These are phyloP conservation scores for Asteroscopus sphinx DNA, from an alignment of 2,888 invertebrate species.

Conservation along the genomic window DNA sequence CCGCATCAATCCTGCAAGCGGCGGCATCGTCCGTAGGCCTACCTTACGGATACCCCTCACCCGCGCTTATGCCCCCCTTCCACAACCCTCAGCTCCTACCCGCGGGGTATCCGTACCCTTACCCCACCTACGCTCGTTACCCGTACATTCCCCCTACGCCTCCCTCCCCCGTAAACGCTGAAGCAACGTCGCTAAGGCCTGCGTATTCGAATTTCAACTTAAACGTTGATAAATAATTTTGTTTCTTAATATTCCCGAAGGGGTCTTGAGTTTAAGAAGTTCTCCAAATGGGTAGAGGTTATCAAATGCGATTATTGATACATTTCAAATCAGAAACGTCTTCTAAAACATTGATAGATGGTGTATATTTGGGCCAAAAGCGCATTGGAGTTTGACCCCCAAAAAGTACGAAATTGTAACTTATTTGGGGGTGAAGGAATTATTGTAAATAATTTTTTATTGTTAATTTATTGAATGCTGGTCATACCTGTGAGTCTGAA, in stretches of 20 bases:
- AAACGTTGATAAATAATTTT: constrained; percentile 82
- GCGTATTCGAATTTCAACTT: constrained; percentile 86
- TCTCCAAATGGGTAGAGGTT: constrained; percentile 25
- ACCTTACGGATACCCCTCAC: constrained; percentile 90
- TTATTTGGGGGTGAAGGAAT: constrained; percentile 33
- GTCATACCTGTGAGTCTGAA: constrained; percentile 36
- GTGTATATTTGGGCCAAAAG: not conserved
- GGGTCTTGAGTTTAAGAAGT: constrained; percentile 15
- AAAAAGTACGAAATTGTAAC: constrained; percentile 9
- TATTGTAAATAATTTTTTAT: constrained; percentile 50
- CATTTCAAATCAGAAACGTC: not conserved
- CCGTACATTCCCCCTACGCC: constrained; percentile 89
- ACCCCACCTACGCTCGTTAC: constrained; percentile 85
- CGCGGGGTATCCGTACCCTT: constrained; percentile 90
- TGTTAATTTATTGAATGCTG: constrained; percentile 61
- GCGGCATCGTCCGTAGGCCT: constrained; percentile 93
- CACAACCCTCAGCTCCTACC: constrained; percentile 90
- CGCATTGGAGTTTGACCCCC: not conserved
- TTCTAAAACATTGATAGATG: not conserved
- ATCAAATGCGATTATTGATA: constrained; percentile 11
- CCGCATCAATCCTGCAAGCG: constrained; percentile 97
- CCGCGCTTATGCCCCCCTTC: constrained; percentile 89
- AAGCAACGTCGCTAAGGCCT: constrained; percentile 83
- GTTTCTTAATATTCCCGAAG: constrained; percentile 33
- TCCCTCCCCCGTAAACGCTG: constrained; percentile 82